Evolutionary conservation across 1,140 invertebrate species (phyloP).

Genomic region (Xylocopa sonorina): DNA sequence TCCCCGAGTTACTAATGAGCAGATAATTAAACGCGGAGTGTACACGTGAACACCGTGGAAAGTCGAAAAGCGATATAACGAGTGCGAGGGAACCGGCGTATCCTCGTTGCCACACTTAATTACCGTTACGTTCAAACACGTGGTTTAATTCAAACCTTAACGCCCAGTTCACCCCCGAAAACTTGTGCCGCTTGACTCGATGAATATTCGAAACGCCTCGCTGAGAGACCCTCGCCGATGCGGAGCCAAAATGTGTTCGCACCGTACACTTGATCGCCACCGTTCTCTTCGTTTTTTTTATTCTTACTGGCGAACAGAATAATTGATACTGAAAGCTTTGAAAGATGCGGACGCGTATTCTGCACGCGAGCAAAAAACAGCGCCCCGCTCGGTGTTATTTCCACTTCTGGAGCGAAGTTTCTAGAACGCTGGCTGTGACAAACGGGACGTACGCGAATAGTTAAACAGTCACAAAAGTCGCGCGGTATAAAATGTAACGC

Average conservation of each 20-base stretch:
- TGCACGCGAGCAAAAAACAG: slow-evolving; percentile 3
- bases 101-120: background rate
- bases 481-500: slow-evolving; percentile 47
- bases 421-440: slow-evolving; percentile 8
- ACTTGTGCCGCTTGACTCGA: background rate
- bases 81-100: background rate
- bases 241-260: slow-evolving; percentile 14
- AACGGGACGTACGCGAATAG: slow-evolving; percentile 28
- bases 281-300: slow-evolving; percentile 12
- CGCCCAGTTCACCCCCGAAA: slow-evolving; percentile 2
- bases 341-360: background rate
- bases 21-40: slow-evolving; percentile 13
- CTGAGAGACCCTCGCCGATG: background rate
- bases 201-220: too few species aligned
- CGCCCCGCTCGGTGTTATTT: background rate
- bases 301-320: too few species aligned
- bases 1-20: background rate
- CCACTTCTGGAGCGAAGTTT: background rate
- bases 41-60: background rate
- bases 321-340: too few species aligned
- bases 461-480: slow-evolving; percentile 62
- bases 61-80: slow-evolving; percentile 9
- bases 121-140: background rate
- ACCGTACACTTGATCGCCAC: slow-evolving; percentile 42
- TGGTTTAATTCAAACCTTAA: background rate